Evolutionary conservation across 53 echinoderm and acorn worm species (phyloP).

Genomic region (Zoroaster sp.): DNA sequence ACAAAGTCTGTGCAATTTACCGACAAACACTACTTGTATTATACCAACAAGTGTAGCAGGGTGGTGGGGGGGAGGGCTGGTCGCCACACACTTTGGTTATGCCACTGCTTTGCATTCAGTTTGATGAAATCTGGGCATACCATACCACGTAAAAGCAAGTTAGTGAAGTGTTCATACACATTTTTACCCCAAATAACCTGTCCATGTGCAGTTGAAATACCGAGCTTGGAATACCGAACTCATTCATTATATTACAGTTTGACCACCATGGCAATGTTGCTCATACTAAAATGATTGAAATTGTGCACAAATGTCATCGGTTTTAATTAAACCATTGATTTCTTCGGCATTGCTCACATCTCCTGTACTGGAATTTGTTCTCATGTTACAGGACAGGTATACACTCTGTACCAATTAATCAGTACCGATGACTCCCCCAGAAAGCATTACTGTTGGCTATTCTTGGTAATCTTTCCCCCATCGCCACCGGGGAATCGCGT

Average conservation of each 20-base stretch:
- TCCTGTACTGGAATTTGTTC: conserved; percentile 3
- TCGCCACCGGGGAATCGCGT: neutral
- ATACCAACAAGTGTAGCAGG: no score
- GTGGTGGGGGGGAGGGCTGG: no score
- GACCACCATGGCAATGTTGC: neutral
- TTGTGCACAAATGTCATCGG: conserved; percentile 10
- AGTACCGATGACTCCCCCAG: conserved; percentile 34
- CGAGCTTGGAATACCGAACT: neutral
- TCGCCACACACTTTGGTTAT: no score
- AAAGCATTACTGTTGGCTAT: conserved; percentile 8
- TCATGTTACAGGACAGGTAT: conserved; percentile 8
- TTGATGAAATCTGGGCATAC: no score
- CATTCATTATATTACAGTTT: neutral
- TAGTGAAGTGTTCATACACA: no score
- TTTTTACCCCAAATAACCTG: no score
- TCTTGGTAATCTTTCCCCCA: neutral
- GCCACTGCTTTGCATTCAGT: no score
- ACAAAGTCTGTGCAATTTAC: no score
- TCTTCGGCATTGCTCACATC: neutral
- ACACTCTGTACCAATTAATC: conserved; percentile 27
- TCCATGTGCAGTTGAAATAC: no score
- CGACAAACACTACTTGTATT: no score
- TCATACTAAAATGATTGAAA: neutral
- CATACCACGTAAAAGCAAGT: no score
- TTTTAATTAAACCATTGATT: conserved; percentile 42